phyloP scores from a whole-genome alignment of 2,113 vertebrate species.

The Campylomormyrus tamandua region DNA sequence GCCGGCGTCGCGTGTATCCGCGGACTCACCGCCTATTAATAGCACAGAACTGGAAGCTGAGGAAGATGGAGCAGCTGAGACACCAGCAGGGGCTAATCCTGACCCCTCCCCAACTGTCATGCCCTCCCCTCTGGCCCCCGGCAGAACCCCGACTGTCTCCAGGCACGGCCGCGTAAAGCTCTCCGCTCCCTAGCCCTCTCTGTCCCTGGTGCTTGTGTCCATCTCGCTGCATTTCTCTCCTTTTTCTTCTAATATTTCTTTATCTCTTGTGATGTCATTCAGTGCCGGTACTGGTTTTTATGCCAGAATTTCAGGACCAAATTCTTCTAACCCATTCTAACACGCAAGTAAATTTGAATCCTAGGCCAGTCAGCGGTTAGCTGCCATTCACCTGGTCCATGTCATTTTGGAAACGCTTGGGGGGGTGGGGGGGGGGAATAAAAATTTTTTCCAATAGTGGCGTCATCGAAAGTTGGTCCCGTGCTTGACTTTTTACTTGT shows the following conservation, averaged over 20 bases:
- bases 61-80: conserved; percentile 47
- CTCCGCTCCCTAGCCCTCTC: background rate
- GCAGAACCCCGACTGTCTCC: background rate
- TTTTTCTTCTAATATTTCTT: background rate
- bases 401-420: background rate
- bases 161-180: background rate
- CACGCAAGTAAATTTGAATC: background rate
- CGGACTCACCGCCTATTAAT: conserved; percentile 48
- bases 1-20: background rate
- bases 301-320: background rate
- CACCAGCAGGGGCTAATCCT: conserved; percentile 38
- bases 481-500: background rate
- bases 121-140: conserved; percentile 21
- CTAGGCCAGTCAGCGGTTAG: background rate
- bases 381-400: background rate
- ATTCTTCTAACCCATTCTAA: background rate
- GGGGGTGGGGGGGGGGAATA: background rate
- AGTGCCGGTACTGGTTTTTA: too few relatives aligned
- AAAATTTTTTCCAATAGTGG: background rate
- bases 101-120: conserved; percentile 16
- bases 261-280: too few relatives aligned
- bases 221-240: background rate
- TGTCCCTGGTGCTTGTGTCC: background rate
- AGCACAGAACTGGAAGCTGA: conserved; percentile 55
- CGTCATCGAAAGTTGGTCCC: background rate